Percentiles rank a stretch among this genome's conserved stretches.
Conservation (phyloP, 2,113 vertebrate species). For the Onychostoma macrolepis region DNA sequence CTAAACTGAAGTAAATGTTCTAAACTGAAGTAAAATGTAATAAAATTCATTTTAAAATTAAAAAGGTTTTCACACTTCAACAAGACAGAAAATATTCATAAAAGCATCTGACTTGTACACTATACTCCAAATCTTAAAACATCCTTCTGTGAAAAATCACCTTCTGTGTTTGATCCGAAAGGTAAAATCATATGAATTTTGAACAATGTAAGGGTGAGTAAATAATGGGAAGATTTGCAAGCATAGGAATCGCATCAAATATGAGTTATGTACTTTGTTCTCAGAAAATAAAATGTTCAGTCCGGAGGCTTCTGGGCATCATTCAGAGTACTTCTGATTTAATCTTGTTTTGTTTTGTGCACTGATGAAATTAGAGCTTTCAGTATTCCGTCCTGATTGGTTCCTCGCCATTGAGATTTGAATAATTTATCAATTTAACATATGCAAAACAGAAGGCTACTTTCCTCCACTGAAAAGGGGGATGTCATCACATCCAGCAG, state of each 20-base stretch:
- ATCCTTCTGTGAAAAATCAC: not conserved
- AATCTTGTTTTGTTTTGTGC: slow-evolving; percentile 32
- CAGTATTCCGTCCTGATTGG: slow-evolving; percentile 29
- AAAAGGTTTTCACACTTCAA: not conserved
- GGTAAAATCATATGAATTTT: not conserved
- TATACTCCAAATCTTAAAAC: not conserved
- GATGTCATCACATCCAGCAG: slow-evolving; percentile 35
- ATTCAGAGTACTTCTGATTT: slow-evolving; percentile 35
- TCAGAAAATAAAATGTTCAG: slow-evolving; percentile 22
- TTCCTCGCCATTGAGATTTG: slow-evolving; percentile 31
- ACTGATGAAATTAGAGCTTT: slow-evolving; percentile 33
- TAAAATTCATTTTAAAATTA: too few species aligned
- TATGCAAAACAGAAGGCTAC: slow-evolving; percentile 40
- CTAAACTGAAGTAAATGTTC: too few species aligned
- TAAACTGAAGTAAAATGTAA: not conserved
- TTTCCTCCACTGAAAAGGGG: slow-evolving; percentile 37
- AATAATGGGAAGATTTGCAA: not conserved
- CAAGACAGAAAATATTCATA: not conserved
- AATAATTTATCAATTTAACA: slow-evolving; percentile 44
- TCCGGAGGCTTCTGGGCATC: not conserved
- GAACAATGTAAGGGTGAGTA: not conserved
- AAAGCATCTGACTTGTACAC: not conserved
- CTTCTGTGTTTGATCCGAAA: not conserved
- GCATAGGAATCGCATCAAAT: not conserved
- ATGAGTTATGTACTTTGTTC: not conserved